phyloP scores from a whole-genome alignment of 1,140 invertebrate species.

The Rhagoletis pomonella region DNA sequence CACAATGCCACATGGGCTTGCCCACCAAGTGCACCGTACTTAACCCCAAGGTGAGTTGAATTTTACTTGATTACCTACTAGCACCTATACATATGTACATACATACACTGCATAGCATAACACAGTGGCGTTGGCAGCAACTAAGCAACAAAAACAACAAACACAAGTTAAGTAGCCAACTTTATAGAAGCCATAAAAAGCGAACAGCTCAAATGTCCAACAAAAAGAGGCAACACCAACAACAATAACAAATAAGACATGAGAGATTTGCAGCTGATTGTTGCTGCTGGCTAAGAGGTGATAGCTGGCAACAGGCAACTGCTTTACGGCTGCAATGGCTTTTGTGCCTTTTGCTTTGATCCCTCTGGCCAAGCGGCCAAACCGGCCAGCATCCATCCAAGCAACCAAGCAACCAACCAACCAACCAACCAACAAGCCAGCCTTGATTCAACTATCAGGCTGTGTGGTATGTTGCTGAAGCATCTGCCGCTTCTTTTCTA shows the following conservation, averaged over 20 bases:
- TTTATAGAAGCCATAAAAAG: constrained; percentile 18
- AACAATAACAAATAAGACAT: not conserved
- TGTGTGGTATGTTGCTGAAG: not conserved
- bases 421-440: not conserved
- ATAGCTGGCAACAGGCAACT: not conserved
- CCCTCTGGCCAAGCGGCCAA: not conserved
- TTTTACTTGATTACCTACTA: not conserved
- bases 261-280: constrained; percentile 1
- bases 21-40: constrained; percentile 85
- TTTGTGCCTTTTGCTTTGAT: constrained; percentile 33
- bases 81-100: not conserved
- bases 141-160: not conserved
- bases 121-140: not conserved
- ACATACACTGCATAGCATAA: not conserved
- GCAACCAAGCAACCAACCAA: not conserved
- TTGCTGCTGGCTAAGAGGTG: not conserved
- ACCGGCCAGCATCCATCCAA: not conserved
- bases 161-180: not conserved
- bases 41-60: constrained; percentile 84
- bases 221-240: constrained; percentile 2
- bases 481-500: not conserved
- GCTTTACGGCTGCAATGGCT: constrained; percentile 17
- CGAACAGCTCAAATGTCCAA: not conserved
- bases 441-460: constrained; percentile 1
- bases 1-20: constrained; percentile 84